Evolutionary conservation across 2,888 invertebrate species (phyloP).

Genomic region (Argynnis bischoffii): DNA sequence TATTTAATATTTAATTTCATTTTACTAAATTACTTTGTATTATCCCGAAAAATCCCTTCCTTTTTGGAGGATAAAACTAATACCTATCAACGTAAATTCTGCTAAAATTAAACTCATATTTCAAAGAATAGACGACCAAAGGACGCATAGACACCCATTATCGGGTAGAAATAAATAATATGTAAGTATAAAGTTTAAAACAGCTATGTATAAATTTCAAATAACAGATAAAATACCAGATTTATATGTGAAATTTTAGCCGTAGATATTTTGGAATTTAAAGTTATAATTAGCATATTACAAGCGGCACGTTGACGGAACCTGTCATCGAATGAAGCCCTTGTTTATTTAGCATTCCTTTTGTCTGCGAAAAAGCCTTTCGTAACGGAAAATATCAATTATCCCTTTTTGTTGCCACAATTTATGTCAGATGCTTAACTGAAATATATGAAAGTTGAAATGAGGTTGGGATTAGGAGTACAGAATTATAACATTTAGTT

Average conservation of each 20-base stretch:
- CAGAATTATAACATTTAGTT: neutral
- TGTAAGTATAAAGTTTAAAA: too few relatives aligned
- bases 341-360: constrained; percentile 73
- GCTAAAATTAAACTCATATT: too few relatives aligned
- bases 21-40: too few relatives aligned
- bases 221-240: too few relatives aligned
- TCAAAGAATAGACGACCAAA: too few relatives aligned
- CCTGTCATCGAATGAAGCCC: constrained; percentile 53
- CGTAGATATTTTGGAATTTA: neutral
- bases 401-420: constrained; percentile 49
- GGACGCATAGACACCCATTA: too few relatives aligned
- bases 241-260: neutral
- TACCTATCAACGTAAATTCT: too few relatives aligned
- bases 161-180: too few relatives aligned
- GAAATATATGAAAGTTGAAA: constrained; percentile 26
- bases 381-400: constrained; percentile 71
- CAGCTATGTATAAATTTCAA: too few relatives aligned
- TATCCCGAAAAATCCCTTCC: too few relatives aligned
- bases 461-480: neutral
- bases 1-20: too few relatives aligned
- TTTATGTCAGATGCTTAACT: constrained; percentile 21
- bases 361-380: constrained; percentile 64
- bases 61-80: too few relatives aligned
- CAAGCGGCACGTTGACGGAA: constrained; percentile 24
- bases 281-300: constrained; percentile 38